Base-by-base conservation (phyloP, 2,888 invertebrate genomes). In the Tuta absoluta region DNA sequence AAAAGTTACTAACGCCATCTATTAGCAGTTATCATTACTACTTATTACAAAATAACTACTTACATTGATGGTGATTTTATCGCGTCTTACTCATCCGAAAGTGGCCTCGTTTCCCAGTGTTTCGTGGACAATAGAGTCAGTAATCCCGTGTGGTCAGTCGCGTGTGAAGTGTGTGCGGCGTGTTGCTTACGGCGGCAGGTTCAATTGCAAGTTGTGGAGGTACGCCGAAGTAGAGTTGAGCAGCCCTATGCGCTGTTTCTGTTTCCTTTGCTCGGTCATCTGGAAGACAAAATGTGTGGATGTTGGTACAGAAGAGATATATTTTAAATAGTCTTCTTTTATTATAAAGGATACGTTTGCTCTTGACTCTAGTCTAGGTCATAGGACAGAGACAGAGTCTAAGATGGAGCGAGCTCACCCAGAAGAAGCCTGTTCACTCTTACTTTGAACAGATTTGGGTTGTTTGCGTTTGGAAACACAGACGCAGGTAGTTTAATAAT, bases 261-360 rank as follows among this genome's bases (percentile, higher is more conserved):
- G 98, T 85, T 98, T 98, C 66, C 98, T 93, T 82, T 98, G 98
- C 85, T 98, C 98, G 24, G 98, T 97, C 98, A 98, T 98, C 95
- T 96, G 82, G 19, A 74, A 76, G 65, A 49, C 10, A 49, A 10
- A 49, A 8, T 45, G n/a, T 4, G 33, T 8, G 33, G 33, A 7
- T 33, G n/a, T n/a, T n/a, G n/a, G n/a, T n/a, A n/a, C n/a, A n/a
- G n/a, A n/a, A n/a, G n/a, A n/a, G n/a, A 33, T 33, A 33, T 2
- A 45, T 45, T 14, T 45, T 14, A 11, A 45, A 45, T 11, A 3
- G 3, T 45, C 4, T 45, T 45, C 12, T 45, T 12, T 12, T 45
- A n/a, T n/a, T n/a, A n/a, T n/a, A n/a, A n/a, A n/a, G n/a, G n/a
- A n/a, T n/a, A n/a, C n/a, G n/a, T n/a, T n/a, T n/a, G n/a, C n/a